phyloP scores from a whole-genome alignment of 2,888 invertebrate genomes.

The Xestia rhomboidea region DNA sequence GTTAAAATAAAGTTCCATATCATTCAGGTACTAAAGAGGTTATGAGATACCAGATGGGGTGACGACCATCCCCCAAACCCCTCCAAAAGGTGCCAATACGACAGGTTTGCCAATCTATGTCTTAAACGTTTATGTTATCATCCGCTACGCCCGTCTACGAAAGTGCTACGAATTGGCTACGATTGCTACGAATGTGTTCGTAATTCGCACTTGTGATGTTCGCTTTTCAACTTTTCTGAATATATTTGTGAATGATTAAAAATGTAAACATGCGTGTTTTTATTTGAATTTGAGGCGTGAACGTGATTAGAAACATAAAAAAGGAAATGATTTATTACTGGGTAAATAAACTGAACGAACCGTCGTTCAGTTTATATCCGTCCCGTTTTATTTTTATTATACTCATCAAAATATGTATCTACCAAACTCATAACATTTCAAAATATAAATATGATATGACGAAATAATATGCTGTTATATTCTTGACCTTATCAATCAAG shows the following conservation, averaged over 20 bases:
- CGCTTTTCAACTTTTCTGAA: constrained; percentile 23
- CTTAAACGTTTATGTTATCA: constrained; percentile 77
- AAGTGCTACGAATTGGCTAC: constrained; percentile 77
- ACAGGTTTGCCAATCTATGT: constrained; percentile 77
- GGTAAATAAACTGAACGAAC: constrained; percentile 30
- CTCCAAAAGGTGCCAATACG: constrained; percentile 75
- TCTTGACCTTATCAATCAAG: constrained; percentile 40
- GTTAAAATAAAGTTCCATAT: constrained; percentile 81
- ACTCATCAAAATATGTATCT: constrained; percentile 8
- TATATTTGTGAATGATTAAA: constrained; percentile 16
- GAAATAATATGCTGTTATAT: constrained; percentile 11
- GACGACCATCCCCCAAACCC: constrained; percentile 80
- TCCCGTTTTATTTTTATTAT: constrained; percentile 1
- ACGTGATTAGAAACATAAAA: constrained; percentile 25
- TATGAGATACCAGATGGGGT: constrained; percentile 81
- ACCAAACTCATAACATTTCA: background rate
- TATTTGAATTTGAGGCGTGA: constrained; percentile 12
- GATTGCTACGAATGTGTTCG: constrained; percentile 59
- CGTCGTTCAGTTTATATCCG: constrained; percentile 14
- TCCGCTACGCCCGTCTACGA: constrained; percentile 79
- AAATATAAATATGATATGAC: constrained; percentile 9
- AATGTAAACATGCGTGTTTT: constrained; percentile 42
- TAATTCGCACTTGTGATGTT: constrained; percentile 46
- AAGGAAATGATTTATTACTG: constrained; percentile 31
- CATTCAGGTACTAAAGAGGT: constrained; percentile 76